Base-by-base conservation (phyloP, 2,113 vertebrate genomes). In the Lophius piscatorius region DNA sequence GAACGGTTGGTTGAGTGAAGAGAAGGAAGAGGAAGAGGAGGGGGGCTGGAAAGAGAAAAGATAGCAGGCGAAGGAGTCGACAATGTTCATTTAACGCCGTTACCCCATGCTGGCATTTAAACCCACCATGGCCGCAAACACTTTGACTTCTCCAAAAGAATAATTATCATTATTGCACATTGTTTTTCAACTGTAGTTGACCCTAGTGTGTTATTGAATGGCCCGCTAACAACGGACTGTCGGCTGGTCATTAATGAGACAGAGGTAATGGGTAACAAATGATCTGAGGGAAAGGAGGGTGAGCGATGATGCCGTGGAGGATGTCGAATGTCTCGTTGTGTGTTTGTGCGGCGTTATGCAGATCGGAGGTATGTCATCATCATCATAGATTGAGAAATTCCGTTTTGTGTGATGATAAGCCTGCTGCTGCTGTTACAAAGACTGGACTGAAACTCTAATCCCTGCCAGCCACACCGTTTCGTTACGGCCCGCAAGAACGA, bases 101-200 rank as follows among this genome's bases (percentile, higher is more conserved):
- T 75, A 74, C 59, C 72, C 59, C 59, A 23, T 71, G 66, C 76
- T 68, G 63, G 36, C 29, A 16, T 69, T 68, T 74, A 65, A 67
- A 75, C 42, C 54, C 28, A 20, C 24, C n/a, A 4, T 42, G 39
- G 44, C 47, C 20, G 9, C 63, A 46, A 34, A 78, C 34, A 63
- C 57, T 82, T 63, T 78, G 58, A 72, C 67, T 81, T 63, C 59
- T 44, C 44, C 49, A 28, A 34, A 71, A 72, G 62, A 52, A 51
- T 76, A 71, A 79, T 76, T 73, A 83, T 55, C 23, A 70, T 69
- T 46, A 56, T 57, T 36, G 46, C 1, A 16, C 21, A 49, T 51
- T 78, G 52, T 76, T 79, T 65, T 50, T 78, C 42, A 67, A 75
- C 67, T 67, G 68, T 16, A 10, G 16, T 50, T 76, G 64, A 80